phyloP scores from a whole-genome alignment of 64 coral and sea anemone genomes.

The Stichodactyla helianthus region DNA sequence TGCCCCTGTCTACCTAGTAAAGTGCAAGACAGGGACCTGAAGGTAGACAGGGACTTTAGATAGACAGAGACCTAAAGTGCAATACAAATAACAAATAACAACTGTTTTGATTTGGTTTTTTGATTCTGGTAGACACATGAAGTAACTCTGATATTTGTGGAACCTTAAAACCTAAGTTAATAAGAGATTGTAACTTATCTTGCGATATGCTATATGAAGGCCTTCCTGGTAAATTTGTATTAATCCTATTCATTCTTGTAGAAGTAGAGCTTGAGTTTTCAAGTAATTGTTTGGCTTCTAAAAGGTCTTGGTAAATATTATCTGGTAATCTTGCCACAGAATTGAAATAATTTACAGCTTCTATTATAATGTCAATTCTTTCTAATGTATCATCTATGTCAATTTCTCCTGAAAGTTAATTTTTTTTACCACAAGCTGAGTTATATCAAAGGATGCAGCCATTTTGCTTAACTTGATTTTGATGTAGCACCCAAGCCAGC shows the following conservation, averaged over 20 bases:
- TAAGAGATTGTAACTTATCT: constrained; percentile 40
- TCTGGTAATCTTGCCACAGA: constrained; percentile 24
- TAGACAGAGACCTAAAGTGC: no score
- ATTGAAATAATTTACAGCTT: constrained; percentile 7
- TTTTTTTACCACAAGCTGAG: neutral
- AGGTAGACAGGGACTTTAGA: no score
- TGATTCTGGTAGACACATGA: constrained; percentile 35
- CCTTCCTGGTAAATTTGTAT: constrained; percentile 23
- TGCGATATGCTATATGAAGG: constrained; percentile 25
- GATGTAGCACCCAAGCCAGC: neutral
- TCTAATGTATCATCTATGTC: neutral
- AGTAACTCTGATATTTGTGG: constrained; percentile 38
- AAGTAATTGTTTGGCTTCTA: constrained; percentile 8
- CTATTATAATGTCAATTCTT: neutral
- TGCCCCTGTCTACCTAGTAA: no score
- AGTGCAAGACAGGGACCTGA: no score
- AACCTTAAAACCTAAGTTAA: constrained; percentile 34
- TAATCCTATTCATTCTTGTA: neutral
- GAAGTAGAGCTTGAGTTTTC: constrained; percentile 33
- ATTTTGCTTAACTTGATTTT: no score
- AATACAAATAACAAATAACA: no score
- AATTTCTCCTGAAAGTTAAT: neutral
- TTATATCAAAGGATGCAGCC: neutral
- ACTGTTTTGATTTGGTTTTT: no score
- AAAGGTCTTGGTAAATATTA: constrained; percentile 32